Conservation (phyloP, 2,113 vertebrate species). For the Riparia riparia region DNA sequence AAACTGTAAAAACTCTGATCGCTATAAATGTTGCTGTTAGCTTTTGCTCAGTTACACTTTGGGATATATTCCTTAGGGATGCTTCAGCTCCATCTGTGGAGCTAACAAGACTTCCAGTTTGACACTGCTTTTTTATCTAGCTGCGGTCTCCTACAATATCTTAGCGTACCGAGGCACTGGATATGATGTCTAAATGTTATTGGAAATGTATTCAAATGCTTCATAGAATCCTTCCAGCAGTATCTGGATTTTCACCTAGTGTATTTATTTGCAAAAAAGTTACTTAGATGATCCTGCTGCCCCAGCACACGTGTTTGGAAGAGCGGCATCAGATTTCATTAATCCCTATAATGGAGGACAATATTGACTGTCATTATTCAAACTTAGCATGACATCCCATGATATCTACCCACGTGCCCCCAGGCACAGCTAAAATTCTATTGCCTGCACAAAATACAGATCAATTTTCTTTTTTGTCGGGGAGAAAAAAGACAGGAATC, state of each 20-base stretch:
- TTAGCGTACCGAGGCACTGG: neutral
- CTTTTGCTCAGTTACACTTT: neutral
- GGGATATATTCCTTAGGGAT: neutral
- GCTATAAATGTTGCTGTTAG: neutral
- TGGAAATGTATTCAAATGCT: neutral
- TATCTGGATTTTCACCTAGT: neutral
- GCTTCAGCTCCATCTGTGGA: neutral
- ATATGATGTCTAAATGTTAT: neutral
- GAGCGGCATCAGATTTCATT: neutral
- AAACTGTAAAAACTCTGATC: neutral
- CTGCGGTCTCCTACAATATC: neutral
- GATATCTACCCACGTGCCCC: neutral
- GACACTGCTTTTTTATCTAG: neutral
- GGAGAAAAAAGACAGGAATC: neutral
- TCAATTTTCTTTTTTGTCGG: neutral
- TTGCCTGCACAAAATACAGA: neutral
- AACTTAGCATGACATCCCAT: fast-evolving
- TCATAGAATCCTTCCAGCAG: neutral
- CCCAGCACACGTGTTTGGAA: neutral
- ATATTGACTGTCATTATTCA: neutral
- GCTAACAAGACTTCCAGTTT: neutral
- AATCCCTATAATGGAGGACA: neutral
- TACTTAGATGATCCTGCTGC: neutral
- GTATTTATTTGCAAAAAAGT: neutral
- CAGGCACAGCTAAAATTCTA: neutral